Conservation (phyloP, 2,888 invertebrate species). For the Pachymerium ferrugineum region DNA sequence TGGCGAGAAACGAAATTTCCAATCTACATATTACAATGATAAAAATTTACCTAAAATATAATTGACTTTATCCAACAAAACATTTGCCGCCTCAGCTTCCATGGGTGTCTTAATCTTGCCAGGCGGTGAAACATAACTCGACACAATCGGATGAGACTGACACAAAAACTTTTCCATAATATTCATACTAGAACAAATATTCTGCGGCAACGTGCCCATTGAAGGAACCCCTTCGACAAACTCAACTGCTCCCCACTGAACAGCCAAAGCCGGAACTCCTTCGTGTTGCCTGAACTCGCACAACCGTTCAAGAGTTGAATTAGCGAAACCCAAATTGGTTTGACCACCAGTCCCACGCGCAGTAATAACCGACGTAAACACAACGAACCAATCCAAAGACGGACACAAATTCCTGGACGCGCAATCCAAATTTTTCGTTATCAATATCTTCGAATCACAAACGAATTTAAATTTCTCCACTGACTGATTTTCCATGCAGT, state of each 20-base stretch:
- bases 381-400: conserved; percentile 76
- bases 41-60: conserved; percentile 67
- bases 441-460: conserved; percentile 75
- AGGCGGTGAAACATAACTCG: conserved; percentile 77
- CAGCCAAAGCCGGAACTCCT: conserved; percentile 80
- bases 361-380: conserved; percentile 92
- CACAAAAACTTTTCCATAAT: conserved; percentile 86
- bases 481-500: conserved; percentile 67
- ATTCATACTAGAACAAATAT: conserved; percentile 85
- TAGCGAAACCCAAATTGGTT: conserved; percentile 92
- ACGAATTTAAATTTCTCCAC: conserved; percentile 73
- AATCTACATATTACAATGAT: too few relatives aligned
- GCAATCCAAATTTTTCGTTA: conserved; percentile 73
- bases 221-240: conserved; percentile 89
- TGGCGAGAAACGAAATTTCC: too few relatives aligned
- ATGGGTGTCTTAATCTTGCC: conserved; percentile 60
- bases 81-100: conserved; percentile 59
- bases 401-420: conserved; percentile 72
- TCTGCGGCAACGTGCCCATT: conserved; percentile 93
- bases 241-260: conserved; percentile 99
- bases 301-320: conserved; percentile 94
- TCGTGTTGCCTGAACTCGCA: conserved; percentile 75
- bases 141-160: conserved; percentile 75
- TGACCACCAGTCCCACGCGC: conserved; percentile 95
- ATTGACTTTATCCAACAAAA: conserved; percentile 72